Evolutionary conservation across 2,888 invertebrate species (phyloP).

Genomic region (Drosophila eohydei): DNA sequence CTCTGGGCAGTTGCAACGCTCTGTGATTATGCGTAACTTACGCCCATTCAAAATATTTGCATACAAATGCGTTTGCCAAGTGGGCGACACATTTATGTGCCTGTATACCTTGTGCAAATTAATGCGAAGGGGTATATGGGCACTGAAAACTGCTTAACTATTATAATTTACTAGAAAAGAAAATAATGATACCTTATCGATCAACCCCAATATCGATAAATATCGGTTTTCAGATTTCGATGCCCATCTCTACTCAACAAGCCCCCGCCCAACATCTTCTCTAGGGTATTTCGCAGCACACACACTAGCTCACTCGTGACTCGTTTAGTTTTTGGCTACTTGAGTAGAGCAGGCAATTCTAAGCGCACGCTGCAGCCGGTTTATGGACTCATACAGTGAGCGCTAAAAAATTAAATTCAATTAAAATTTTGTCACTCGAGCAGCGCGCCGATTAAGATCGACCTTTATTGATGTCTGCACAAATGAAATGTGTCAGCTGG

Average conservation of each 20-base stretch:
- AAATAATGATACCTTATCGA: too few species aligned
- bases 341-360: conserved; percentile 12
- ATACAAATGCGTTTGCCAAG: conserved; percentile 47
- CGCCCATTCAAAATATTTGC: conserved; percentile 63
- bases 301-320: background rate
- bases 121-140: background rate
- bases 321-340: conserved; percentile 27
- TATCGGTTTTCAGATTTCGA: too few species aligned
- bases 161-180: too few species aligned
- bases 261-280: too few species aligned
- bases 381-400: conserved; percentile 31
- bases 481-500: conserved; percentile 50
- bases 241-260: too few species aligned
- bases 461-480: conserved; percentile 54
- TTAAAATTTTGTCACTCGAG: conserved; percentile 64
- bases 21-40: conserved; percentile 63
- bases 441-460: conserved; percentile 33
- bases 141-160: too few species aligned
- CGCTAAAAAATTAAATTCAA: conserved; percentile 55
- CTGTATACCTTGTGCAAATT: background rate
- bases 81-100: conserved; percentile 36
- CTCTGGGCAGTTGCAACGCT: conserved; percentile 15
- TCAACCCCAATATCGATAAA: too few species aligned
- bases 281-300: background rate
- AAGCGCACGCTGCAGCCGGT: conserved; percentile 51